A percentile compares a stretch with the other conserved stretches of the same genome.
phyloP scores from a whole-genome alignment of 2,797 vertebrate genomes.

The Gouania willdenowi region DNA sequence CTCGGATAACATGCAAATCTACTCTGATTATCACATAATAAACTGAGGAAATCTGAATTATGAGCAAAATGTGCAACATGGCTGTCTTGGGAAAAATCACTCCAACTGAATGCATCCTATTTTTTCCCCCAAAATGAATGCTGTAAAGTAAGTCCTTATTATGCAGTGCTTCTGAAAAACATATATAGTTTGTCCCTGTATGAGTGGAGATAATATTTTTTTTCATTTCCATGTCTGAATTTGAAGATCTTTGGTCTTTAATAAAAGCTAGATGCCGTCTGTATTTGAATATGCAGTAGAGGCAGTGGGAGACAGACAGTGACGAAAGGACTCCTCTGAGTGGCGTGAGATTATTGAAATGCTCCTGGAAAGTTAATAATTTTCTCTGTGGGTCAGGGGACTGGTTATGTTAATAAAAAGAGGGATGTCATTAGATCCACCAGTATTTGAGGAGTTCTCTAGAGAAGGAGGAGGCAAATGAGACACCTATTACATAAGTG shows the following conservation, averaged over 20 bases:
- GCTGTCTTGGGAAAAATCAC: constrained; percentile 26
- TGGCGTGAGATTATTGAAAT: constrained; percentile 52
- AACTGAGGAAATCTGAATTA: constrained; percentile 45
- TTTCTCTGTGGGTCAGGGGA: constrained; percentile 55
- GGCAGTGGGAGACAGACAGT: constrained; percentile 14
- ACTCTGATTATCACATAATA: constrained; percentile 39
- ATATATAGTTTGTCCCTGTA: constrained; percentile 41
- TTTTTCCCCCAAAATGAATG: constrained; percentile 36
- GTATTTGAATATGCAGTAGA: constrained; percentile 21
- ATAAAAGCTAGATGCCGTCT: constrained; percentile 30
- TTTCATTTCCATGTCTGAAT: constrained; percentile 24
- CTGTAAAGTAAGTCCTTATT: constrained; percentile 10
- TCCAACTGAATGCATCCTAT: constrained; percentile 20
- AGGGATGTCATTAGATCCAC: constrained; percentile 62
- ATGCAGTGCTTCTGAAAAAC: constrained; percentile 28
- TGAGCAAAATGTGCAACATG: constrained; percentile 28
- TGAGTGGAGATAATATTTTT: constrained; percentile 21
- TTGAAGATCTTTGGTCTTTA: constrained; percentile 39
- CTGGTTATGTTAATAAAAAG: constrained; percentile 67
- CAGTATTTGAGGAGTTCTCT: constrained; percentile 55
- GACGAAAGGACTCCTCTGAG: constrained; percentile 31
- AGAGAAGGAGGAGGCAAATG: constrained; percentile 3
- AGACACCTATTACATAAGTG: constrained; percentile 10
- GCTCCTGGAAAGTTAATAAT: constrained; percentile 61
- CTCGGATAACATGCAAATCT: constrained; percentile 33